Base-by-base conservation (phyloP, 2,113 vertebrate genomes). In the Silurus glanis region DNA sequence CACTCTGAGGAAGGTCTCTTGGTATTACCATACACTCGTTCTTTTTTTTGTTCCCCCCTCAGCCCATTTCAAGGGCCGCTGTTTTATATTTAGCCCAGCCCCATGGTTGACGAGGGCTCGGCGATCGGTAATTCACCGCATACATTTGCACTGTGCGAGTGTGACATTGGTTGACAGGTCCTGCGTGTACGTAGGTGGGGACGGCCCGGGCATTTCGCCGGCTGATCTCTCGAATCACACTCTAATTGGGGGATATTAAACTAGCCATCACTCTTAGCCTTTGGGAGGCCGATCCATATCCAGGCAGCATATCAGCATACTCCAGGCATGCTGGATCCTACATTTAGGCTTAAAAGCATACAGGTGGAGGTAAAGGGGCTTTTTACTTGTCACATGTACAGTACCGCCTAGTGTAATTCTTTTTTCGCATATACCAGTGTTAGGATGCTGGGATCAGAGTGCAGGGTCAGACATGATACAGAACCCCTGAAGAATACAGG, bases 181-280 rank as follows among this genome's bases (percentile, higher is more conserved):
- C 91, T 90, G 83, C 78, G 85, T 89, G 88, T 90, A 92, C 90
- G 90, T 90, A 92, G 90, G 90, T 90, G 87, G 80, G 86, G 86
- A 85, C 80, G 64, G 89, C 86, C 88, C 64, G 89, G 80, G 92
- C 89, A 92, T 90, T 92, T 94, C 92, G 91, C 87, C 25, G 88
- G 90, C 90, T 94, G 92, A 94, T 94, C 91, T 93, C 91, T 93
- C 90, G 91, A 91, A 91, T 92, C 87, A 79, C 82, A 88, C 91
- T 91, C 91, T 95, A 94, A 95, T 94, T 94, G 92, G 93, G 92
- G 92, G 92, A 93, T 94, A 94, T 95, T 94, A 94, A 90, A 92
- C 91, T 90, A 92, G 92, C 92, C 91, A 93, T 94, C 89, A 91
- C 89, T 91, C 91, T 94, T 93, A 93, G 94, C 94, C 92, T 94